Evolutionary conservation across 2,113 vertebrate genomes (phyloP), one percentile per base, ranked within the genome.

Genomic region (Paracanthobrama guichenoti): DNA sequence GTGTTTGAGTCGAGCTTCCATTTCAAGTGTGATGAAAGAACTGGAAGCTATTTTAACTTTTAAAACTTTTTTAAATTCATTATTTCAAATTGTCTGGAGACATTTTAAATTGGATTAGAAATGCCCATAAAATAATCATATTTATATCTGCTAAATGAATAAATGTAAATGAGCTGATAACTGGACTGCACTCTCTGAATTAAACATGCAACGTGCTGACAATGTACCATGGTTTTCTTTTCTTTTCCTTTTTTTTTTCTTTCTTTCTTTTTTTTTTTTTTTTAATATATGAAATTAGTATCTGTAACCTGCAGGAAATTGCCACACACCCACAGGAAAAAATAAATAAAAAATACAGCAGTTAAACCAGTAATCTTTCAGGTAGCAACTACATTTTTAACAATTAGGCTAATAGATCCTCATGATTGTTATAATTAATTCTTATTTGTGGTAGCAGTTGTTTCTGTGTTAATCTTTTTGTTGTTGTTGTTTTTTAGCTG

Each of bases 121-220:
- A 44, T 46, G 39, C 39, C 39, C 0, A 12, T 39, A 72, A 24
- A 42, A 72, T 13, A 72, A 72, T 2, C 11, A 24, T 72, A 72
- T 72, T 72, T 72, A 46, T 44, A 72, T 14, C 39, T 0, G 10
- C 39, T 44, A 44, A 72, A 72, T 72, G 0, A 72, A 24, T 72
- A 72, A 6, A 72, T 46, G 69, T 72, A 72, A 72, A 72, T 72
- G 39, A 72, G 69, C n/a, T 46, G 69, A 46, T 46, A 24, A 46
- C 69, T 12, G 39, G 69, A 72, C 69, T 72, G 8, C 64, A 72
- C 20, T 44, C 6, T 5, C 39, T 44, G 69, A 72, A 72, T 72
- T 72, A 72, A 72, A 72, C 69, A 44, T 72, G 69, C 22, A 72
- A 1, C 6, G 5, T 42, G 11, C 20, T 72, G 22, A 72, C 69